A percentile compares a stretch with the other conserved stretches of the same genome.
phyloP scores from a whole-genome alignment of 2,113 vertebrate species.

The Coreoperca whiteheadi region DNA sequence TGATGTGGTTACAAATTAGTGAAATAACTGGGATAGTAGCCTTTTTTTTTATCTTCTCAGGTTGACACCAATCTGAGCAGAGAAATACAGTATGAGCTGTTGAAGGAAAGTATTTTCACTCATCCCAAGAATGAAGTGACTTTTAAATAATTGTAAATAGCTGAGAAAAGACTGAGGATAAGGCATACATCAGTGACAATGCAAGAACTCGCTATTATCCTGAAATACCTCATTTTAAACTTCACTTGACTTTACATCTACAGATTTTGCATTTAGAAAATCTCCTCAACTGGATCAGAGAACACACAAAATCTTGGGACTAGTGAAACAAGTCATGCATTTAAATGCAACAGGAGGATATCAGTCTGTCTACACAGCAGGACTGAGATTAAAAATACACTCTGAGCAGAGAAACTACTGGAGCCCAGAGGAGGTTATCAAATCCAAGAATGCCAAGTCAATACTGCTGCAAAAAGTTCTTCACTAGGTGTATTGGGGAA shows the following conservation, averaged over 20 bases:
- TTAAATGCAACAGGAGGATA: conserved; percentile 30
- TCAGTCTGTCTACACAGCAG: conserved; percentile 9
- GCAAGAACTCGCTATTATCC: not conserved
- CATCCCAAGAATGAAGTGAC: not conserved
- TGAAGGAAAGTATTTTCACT: not conserved
- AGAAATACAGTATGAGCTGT: not conserved
- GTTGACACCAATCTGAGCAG: not conserved
- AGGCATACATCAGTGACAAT: not conserved
- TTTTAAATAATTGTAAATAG: not conserved
- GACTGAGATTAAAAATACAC: not conserved
- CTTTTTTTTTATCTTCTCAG: not conserved
- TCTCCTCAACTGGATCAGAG: not conserved
- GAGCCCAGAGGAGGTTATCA: conserved; percentile 20
- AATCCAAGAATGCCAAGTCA: conserved; percentile 19
- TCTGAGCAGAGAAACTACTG: not conserved
- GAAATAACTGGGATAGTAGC: not conserved
- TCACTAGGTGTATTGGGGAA: not conserved
- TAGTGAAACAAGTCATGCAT: not conserved
- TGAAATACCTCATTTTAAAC: not conserved
- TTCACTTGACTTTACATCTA: not conserved
- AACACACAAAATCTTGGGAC: conserved; percentile 11
- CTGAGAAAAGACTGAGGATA: not conserved
- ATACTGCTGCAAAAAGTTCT: conserved; percentile 3
- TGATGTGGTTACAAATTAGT: not conserved
- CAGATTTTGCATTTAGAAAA: not conserved